Evolutionary conservation across 2,113 vertebrate species (phyloP).

Genomic region (Phodopus roborovskii): DNA sequence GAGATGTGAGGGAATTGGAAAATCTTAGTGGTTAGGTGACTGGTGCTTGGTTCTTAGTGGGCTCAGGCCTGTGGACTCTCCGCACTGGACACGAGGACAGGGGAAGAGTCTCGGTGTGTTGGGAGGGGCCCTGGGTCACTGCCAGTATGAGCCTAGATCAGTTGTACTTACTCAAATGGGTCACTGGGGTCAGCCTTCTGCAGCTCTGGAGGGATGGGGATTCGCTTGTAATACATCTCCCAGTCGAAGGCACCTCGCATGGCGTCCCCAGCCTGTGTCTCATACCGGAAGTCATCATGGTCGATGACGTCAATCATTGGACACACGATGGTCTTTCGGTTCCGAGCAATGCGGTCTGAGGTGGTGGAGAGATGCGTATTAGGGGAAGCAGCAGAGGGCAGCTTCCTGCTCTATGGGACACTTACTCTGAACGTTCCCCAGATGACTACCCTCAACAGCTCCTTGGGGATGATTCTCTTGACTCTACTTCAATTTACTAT

Average conservation of each 20-base stretch:
- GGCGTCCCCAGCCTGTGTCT: constrained; percentile 96
- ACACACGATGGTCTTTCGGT: constrained; percentile 96
- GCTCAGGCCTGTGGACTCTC: not conserved
- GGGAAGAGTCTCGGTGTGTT: too few relatives aligned
- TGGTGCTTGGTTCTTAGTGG: not conserved
- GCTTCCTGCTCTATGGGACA: not conserved
- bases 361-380: constrained; percentile 63
- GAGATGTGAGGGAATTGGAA: not conserved
- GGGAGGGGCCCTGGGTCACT: not conserved
- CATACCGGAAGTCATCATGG: constrained; percentile 97
- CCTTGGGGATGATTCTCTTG: not conserved
- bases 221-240: constrained; percentile 99
- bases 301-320: constrained; percentile 99
- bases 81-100: not conserved
- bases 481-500: not conserved
- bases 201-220: constrained; percentile 95
- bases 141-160: not conserved
- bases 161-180: constrained; percentile 95
- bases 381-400: constrained; percentile 32
- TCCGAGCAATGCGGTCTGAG: constrained; percentile 96
- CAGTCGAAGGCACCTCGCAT: constrained; percentile 99
- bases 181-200: constrained; percentile 95
- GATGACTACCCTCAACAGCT: not conserved
- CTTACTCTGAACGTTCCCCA: not conserved
- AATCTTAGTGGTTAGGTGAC: not conserved